Percentiles rank a stretch among this genome's conserved stretches.
Evolutionary conservation across 2,797 vertebrate species (phyloP).

Genomic region (Enteromius mattozi): DNA sequence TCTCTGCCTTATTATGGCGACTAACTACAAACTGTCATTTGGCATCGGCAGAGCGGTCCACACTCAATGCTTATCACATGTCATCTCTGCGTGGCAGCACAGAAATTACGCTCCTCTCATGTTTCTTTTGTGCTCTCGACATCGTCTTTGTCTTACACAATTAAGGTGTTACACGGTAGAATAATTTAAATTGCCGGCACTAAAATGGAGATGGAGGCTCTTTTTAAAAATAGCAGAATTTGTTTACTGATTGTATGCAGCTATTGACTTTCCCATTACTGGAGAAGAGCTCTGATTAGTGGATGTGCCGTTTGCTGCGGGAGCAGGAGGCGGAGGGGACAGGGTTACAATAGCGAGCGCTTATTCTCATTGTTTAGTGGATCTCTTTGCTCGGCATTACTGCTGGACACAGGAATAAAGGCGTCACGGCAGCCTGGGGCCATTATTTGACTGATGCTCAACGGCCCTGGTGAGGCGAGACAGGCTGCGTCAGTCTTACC

Average conservation of each 20-base stretch:
- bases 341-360: conserved; percentile 74
- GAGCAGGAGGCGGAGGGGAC: conserved; percentile 60
- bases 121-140: conserved; percentile 89
- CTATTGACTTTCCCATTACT: conserved; percentile 87
- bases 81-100: conserved; percentile 83
- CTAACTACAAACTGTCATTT: conserved; percentile 80
- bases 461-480: conserved; percentile 50
- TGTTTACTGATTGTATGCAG: conserved; percentile 90
- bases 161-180: conserved; percentile 96
- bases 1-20: conserved; percentile 69
- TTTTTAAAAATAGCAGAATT: conserved; percentile 85
- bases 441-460: conserved; percentile 66
- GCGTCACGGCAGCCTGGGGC: conserved; percentile 64
- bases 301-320: conserved; percentile 60
- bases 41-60: conserved; percentile 76
- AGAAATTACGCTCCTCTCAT: conserved; percentile 84
- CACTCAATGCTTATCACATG: conserved; percentile 87
- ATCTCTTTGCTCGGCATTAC: conserved; percentile 61
- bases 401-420: conserved; percentile 66
- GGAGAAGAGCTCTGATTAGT: conserved; percentile 85
- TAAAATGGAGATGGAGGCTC: conserved; percentile 87
- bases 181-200: conserved; percentile 91
- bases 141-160: conserved; percentile 94
- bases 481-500: conserved; percentile 35
- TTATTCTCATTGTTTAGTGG: conserved; percentile 72